Evolutionary conservation across 1,140 invertebrate species (phyloP), one percentile per base, ranked within the genome.

Genomic region (Pseudomyrmex pallidus): DNA sequence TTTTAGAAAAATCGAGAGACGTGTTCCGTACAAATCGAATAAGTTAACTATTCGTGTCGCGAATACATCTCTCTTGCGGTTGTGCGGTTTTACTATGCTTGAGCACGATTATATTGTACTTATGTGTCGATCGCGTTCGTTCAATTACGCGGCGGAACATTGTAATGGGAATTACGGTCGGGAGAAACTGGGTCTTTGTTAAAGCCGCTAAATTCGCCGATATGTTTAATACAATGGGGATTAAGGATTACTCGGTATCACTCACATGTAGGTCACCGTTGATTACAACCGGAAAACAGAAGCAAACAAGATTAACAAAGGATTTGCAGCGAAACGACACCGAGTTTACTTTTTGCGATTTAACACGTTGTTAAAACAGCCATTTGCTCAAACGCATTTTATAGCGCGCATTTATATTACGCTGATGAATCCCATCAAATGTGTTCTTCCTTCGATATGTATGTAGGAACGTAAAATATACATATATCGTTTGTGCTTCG

Each of bases 211-310:
- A 76, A 76, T 46, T 76, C 13, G 25, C 25, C 2, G 46, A n/a
- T 3, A 76, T 74, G n/a, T 77, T 77, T 66, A 66, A 54, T 66
- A n/a, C 62, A 57, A 57, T 54, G 5, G 15, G 50, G 64, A 68
- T 78, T 68, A 57, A 56, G 22, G 59, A 74, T 74, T 63, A 74
- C 22, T 63, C 59, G 46, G 59, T 63, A 63, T 48, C 15, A 57
- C 15, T 59, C 35, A 67, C 46, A 35, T 44, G 8, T 54, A 67
- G 13, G 13, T 57, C 20, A 68, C 9, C 20, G 20, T 52, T 68
- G 52, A 70, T 78, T 78, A 70, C 17, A 10, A 2, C 35, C 17
- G 46, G 5, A 54, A 7, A 35, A 59, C 7, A 35, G 35, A 57
- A 48, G 20, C 15, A 20, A 17, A 46, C 20, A 10, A 13, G 64